These are phyloP conservation scores for Nomada ferruginata DNA, from an alignment of 2,888 invertebrate species.

Conservation along the genomic window DNA sequence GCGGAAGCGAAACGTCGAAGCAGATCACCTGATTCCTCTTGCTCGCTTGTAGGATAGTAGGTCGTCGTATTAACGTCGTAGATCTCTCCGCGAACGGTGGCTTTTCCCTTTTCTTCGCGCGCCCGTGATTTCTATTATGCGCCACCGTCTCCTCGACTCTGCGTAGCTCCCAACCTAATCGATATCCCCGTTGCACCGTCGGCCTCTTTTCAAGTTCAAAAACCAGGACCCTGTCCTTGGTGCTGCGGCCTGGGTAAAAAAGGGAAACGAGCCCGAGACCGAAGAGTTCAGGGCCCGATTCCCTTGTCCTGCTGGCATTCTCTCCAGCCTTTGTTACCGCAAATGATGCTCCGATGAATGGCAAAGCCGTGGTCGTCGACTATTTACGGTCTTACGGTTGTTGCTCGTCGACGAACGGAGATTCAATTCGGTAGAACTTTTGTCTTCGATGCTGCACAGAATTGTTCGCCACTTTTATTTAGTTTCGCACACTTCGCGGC, in stretches of 20 bases:
- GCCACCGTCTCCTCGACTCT: background rate
- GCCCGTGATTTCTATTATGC: background rate
- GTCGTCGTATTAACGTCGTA: slow-evolving; percentile 18
- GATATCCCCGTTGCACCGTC: slow-evolving; percentile 5
- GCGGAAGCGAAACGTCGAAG: slow-evolving; percentile 33
- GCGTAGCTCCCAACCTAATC: background rate
- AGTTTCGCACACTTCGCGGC: background rate
- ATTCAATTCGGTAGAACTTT: background rate
- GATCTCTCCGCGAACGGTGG: background rate
- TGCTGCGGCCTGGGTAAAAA: background rate
- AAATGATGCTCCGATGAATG: slow-evolving; percentile 18
- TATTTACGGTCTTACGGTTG: background rate
- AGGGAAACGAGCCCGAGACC: background rate
- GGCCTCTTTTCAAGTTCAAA: slow-evolving; percentile 3
- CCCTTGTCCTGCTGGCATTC: slow-evolving; percentile 3
- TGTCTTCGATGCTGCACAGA: background rate
- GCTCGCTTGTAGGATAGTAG: slow-evolving; percentile 25
- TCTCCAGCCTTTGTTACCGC: slow-evolving; percentile 9
- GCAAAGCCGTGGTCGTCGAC: background rate
- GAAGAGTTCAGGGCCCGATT: background rate
- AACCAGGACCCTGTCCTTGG: background rate
- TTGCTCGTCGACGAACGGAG: background rate
- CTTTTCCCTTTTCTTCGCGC: no score
- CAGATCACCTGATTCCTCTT: slow-evolving; percentile 12
- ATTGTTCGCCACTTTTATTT: background rate